phyloP scores from a whole-genome alignment of 2,797 vertebrate genomes.

The Tenualosa thibaudeaui region DNA sequence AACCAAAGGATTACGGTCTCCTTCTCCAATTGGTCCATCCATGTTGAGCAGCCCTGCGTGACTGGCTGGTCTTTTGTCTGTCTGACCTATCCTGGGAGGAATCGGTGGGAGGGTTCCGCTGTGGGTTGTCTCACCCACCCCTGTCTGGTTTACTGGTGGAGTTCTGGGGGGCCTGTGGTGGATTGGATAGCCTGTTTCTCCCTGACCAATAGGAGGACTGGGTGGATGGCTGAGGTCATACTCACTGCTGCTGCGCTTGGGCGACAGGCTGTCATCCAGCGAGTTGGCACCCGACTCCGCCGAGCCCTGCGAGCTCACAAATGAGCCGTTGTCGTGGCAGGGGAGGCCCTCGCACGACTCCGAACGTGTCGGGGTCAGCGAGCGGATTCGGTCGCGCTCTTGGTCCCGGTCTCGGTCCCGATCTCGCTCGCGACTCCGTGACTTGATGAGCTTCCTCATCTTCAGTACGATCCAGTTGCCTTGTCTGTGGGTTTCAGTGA shows the following conservation, averaged over 20 bases:
- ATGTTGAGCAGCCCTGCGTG: neutral
- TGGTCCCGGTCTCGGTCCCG: neutral
- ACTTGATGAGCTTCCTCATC: constrained; percentile 97
- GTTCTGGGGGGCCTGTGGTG: neutral
- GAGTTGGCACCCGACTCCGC: constrained; percentile 83
- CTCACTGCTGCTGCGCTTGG: constrained; percentile 87
- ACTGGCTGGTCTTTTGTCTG: neutral
- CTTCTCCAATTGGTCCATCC: neutral
- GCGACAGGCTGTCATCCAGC: constrained; percentile 78
- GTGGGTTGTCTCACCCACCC: neutral
- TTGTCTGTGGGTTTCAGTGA: constrained; percentile 71
- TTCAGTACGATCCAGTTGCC: constrained; percentile 99
- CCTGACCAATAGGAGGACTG: neutral
- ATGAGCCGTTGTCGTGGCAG: constrained; percentile 87
- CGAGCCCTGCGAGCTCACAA: constrained; percentile 88
- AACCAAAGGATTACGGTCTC: neutral
- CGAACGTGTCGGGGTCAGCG: constrained; percentile 87
- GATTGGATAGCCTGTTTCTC: neutral
- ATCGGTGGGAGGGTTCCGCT: neutral
- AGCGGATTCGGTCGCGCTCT: constrained; percentile 83
- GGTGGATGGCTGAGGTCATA: constrained; percentile 52
- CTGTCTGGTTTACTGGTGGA: neutral
- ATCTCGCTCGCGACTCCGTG: constrained; percentile 85
- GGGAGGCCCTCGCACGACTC: constrained; percentile 91
- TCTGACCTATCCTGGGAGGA: constrained; percentile 35